Evolutionary conservation across 2,113 vertebrate genomes (phyloP).

Genomic region (Dromaius novaehollandiae): DNA sequence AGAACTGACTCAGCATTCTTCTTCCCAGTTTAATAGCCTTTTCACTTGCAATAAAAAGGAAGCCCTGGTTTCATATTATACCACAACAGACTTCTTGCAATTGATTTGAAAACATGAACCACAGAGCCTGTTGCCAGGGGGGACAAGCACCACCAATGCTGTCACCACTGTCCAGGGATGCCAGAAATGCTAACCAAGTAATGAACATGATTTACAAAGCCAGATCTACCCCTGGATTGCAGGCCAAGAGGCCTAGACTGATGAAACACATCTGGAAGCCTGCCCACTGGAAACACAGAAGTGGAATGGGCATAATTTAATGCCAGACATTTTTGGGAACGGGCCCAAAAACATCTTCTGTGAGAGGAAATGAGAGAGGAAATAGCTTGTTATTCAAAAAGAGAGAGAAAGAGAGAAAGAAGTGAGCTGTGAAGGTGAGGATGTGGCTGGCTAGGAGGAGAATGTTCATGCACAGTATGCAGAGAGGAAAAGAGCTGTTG

Average conservation of each 20-base stretch:
- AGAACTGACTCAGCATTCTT: slow-evolving; percentile 62
- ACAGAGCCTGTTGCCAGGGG: neutral
- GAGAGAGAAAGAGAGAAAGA: slow-evolving; percentile 64
- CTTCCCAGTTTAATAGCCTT: neutral
- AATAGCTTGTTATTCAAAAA: slow-evolving; percentile 78
- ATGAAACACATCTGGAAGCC: slow-evolving; percentile 75
- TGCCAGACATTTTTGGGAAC: slow-evolving; percentile 81
- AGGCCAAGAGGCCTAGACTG: slow-evolving; percentile 8
- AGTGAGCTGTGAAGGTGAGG: slow-evolving; percentile 67
- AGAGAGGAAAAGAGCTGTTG: slow-evolving; percentile 21
- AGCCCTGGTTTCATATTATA: slow-evolving; percentile 18
- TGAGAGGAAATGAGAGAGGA: slow-evolving; percentile 83
- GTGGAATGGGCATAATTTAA: slow-evolving; percentile 69
- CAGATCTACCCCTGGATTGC: neutral
- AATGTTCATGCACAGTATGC: neutral
- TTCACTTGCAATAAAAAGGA: slow-evolving; percentile 21
- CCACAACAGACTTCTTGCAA: slow-evolving; percentile 14
- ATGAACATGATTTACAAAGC: slow-evolving; percentile 14
- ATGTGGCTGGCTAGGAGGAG: neutral
- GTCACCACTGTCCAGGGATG: neutral
- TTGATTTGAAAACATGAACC: slow-evolving; percentile 31
- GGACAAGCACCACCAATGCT: neutral
- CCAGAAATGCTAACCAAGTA: neutral
- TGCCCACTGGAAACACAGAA: slow-evolving; percentile 75
- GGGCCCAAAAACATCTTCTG: slow-evolving; percentile 83